Percentiles rank a stretch among this genome's conserved stretches.
Evolutionary conservation across 2,797 vertebrate genomes (phyloP).

Genomic region (Danionella dracula): DNA sequence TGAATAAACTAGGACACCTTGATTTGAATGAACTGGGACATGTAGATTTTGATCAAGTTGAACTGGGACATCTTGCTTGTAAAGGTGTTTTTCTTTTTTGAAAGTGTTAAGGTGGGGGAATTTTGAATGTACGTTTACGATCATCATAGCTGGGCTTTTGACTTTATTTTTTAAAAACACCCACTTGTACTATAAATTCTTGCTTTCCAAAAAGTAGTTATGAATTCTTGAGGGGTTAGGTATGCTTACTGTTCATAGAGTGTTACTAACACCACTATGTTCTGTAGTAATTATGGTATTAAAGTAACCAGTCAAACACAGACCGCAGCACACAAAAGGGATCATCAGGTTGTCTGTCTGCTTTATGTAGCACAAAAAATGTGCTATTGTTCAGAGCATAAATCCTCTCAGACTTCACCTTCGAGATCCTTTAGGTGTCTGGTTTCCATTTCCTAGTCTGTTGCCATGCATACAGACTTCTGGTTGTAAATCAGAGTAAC

Average conservation of each 20-base stretch:
- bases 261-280: too few relatives aligned
- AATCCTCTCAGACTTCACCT: conserved; percentile 17
- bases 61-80: neutral
- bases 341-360: conserved; percentile 18
- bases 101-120: too few relatives aligned
- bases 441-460: conserved; percentile 15
- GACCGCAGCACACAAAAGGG: neutral
- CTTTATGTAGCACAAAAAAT: conserved; percentile 1
- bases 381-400: conserved; percentile 8
- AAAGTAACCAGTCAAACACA: neutral
- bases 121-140: too few relatives aligned
- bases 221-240: too few relatives aligned
- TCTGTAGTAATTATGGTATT: neutral
- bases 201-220: too few relatives aligned
- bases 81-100: too few relatives aligned
- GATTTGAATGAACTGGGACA: neutral
- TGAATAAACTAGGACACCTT: neutral
- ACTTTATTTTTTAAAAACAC: too few relatives aligned
- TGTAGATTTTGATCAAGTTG: neutral
- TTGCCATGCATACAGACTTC: neutral
- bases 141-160: too few relatives aligned
- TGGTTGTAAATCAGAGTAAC: conserved; percentile 14
- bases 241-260: too few relatives aligned
- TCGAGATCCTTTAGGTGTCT: conserved; percentile 15
- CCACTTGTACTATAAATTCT: too few relatives aligned